Evolutionary conservation across 2,797 vertebrate species (phyloP), one percentile per base, ranked within the genome.

Genomic region (Pangasius larnaudii): DNA sequence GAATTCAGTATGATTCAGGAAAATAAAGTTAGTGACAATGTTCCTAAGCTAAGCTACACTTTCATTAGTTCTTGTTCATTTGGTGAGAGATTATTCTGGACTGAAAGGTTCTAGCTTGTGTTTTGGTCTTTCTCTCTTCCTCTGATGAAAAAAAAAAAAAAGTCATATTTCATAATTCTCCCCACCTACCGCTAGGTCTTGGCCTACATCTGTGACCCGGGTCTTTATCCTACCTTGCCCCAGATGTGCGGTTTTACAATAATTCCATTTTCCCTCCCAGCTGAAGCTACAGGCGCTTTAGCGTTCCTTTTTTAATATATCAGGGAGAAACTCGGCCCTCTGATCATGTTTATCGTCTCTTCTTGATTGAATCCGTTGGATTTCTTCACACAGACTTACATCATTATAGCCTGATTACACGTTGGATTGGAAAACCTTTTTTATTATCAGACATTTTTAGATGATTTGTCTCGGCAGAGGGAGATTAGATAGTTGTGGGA

Each of bases 301-400:
- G 27, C 14, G 1, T 30, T 24, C 42, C 71, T 88, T 95, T 96
- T 96, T 95, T 95, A 95, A 95, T 96, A 95, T 94, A 11, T 93
- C 92, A 93, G 91, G 42, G 89, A 91, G 92, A 89, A 94, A 94
- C 94, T 93, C 95, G 91, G 92, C 92, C 51, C 92, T 88, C 82
- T 95, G 95, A 95, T 95, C 49, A 30, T 95, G 94, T 94, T 94
- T 94, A 91, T 92, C 89, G 91, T 94, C 94, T 95, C 94, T 93
- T 95, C 95, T 94, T 95, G 94, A 95, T 95, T 96, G 94, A 93
- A 96, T 95, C 95, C 93, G 93, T 95, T 95, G 94, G 94, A 94
- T 95, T 95, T 93, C 87, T 85, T 85, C 63, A n/a, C 30, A 39
- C 22, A 39, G 83, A 79, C 51, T 56, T 80, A 71, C 19, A 42